Percentiles rank a stretch among this genome's conserved stretches.
Evolutionary conservation across 2,888 invertebrate species (phyloP).

Genomic region (Nudaria mundana): DNA sequence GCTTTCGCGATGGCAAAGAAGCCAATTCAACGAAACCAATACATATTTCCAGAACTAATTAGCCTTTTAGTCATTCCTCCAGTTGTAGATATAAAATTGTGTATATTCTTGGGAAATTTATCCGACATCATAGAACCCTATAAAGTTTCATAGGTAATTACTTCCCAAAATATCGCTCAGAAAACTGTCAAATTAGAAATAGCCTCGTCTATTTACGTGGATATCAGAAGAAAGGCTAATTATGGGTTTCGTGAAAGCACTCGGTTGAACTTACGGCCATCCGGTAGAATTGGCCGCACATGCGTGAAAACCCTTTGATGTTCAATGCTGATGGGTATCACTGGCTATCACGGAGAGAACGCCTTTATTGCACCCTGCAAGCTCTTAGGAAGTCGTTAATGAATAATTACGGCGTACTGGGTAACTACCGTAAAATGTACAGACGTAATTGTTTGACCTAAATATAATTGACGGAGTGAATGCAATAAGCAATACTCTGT

Average conservation of each 20-base stretch:
- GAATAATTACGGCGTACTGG: constrained; percentile 4
- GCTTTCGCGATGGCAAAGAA: too few relatives aligned
- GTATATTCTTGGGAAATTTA: too few relatives aligned
- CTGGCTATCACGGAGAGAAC: constrained; percentile 13
- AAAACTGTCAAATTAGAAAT: constrained; percentile 25
- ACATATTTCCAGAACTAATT: too few relatives aligned
- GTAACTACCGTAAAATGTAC: neutral
- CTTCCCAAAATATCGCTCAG: constrained; percentile 12
- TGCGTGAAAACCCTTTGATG: constrained; percentile 60
- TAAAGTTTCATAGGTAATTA: constrained; percentile 6
- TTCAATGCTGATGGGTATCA: constrained; percentile 19
- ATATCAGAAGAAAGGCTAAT: constrained; percentile 31
- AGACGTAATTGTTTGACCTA: too few relatives aligned
- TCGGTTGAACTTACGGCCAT: constrained; percentile 37
- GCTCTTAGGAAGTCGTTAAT: constrained; percentile 6
- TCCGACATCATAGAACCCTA: too few relatives aligned
- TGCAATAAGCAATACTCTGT: too few relatives aligned
- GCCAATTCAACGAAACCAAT: too few relatives aligned
- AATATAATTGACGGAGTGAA: too few relatives aligned
- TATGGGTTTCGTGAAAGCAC: constrained; percentile 35
- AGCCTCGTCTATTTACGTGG: constrained; percentile 25
- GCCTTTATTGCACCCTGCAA: constrained; percentile 15
- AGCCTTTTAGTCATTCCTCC: too few relatives aligned
- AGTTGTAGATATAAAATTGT: too few relatives aligned
- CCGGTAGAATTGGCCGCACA: constrained; percentile 51